phyloP scores from a whole-genome alignment of 1,140 invertebrate genomes.

The Drosophila carrolli region DNA sequence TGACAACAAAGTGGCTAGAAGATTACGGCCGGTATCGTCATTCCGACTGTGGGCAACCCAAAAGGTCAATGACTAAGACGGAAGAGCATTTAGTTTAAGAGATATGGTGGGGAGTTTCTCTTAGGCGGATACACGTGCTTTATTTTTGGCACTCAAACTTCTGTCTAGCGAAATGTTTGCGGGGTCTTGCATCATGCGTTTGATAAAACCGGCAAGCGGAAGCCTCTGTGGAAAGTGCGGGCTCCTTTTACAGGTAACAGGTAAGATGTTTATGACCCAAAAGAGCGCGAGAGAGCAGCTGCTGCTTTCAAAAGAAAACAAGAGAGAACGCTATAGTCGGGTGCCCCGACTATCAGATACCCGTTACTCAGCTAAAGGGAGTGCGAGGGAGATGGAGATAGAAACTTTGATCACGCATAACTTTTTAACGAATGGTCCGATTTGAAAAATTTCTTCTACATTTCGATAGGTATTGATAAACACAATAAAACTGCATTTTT shows the following conservation, averaged over 20 bases:
- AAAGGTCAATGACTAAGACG: slow-evolving; percentile 50
- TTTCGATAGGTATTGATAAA: no score
- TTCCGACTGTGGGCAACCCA: background rate
- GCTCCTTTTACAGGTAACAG: slow-evolving; percentile 31
- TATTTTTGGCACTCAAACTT: slow-evolving; percentile 37
- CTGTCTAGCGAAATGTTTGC: slow-evolving; percentile 53
- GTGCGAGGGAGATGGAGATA: no score
- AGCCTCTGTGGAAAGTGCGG: slow-evolving; percentile 19
- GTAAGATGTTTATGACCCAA: slow-evolving; percentile 13
- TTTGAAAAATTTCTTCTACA: no score
- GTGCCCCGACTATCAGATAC: no score
- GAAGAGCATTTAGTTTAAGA: slow-evolving; percentile 25
- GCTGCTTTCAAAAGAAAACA: slow-evolving; percentile 16
- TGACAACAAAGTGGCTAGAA: slow-evolving; percentile 10
- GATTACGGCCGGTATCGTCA: slow-evolving; percentile 4
- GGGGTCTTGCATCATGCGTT: slow-evolving; percentile 67
- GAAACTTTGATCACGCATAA: no score
- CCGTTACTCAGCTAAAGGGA: no score
- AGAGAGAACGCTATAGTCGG: no score
- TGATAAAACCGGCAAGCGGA: background rate
- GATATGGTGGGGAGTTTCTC: slow-evolving; percentile 23
- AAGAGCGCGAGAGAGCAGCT: slow-evolving; percentile 33
- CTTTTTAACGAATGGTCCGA: no score
- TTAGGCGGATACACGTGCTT: slow-evolving; percentile 42
- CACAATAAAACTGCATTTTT: no score